Conservation (phyloP, 2,888 invertebrate genomes). For the Conomelus anceps region DNA sequence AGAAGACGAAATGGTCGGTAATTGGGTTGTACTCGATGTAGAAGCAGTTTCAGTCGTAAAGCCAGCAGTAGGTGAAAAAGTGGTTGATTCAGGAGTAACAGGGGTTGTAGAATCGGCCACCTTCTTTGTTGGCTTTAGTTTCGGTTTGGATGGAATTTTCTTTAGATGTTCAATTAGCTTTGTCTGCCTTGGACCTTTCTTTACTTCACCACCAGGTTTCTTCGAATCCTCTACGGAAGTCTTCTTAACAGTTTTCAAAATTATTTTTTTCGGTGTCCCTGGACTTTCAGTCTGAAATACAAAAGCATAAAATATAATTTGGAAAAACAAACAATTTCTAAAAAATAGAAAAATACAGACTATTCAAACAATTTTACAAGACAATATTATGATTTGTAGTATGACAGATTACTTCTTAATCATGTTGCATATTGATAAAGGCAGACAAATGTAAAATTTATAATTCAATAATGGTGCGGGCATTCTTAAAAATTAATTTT, state of each 20-base stretch:
- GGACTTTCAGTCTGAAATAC: neutral
- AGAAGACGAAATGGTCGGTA: slow-evolving; percentile 22
- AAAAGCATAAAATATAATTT: neutral
- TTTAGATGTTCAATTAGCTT: slow-evolving; percentile 31
- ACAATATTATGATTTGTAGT: neutral
- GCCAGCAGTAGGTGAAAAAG: slow-evolving; percentile 13
- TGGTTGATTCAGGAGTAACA: slow-evolving; percentile 4
- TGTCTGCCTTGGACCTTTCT: slow-evolving; percentile 35
- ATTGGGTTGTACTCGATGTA: slow-evolving; percentile 24
- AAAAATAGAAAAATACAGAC: neutral
- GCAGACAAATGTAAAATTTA: no score
- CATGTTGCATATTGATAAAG: neutral
- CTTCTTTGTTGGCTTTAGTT: neutral
- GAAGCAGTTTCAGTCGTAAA: slow-evolving; percentile 10
- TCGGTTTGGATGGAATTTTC: neutral
- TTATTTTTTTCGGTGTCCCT: neutral
- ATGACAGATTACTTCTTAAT: neutral
- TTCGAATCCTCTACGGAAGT: neutral
- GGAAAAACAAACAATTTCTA: neutral
- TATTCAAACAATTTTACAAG: neutral
- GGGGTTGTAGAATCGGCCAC: slow-evolving; percentile 26
- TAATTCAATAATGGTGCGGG: no score
- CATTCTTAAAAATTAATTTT: no score
- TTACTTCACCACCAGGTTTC: slow-evolving; percentile 1
- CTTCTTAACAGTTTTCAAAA: slow-evolving; percentile 12